Evolutionary conservation across 2,113 vertebrate species (phyloP).

Genomic region (Corvus cornix): DNA sequence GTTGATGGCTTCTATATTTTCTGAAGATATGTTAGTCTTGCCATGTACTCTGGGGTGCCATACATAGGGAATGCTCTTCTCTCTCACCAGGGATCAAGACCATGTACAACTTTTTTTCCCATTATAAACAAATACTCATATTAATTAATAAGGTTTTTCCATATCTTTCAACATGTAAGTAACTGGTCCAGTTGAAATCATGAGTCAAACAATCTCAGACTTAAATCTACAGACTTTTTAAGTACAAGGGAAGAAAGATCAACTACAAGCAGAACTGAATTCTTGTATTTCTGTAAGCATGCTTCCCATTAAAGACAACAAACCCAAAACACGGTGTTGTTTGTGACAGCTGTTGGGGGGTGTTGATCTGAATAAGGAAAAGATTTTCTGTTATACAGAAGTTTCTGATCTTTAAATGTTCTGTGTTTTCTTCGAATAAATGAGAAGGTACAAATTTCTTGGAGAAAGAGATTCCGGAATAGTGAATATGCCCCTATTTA

Average conservation of each 20-base stretch:
- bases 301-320: neutral
- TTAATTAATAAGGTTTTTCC: neutral
- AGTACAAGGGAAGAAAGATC: neutral
- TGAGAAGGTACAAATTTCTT: neutral
- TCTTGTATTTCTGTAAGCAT: neutral
- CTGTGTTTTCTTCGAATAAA: neutral
- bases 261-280: neutral
- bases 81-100: neutral
- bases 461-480: neutral
- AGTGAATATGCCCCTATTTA: neutral
- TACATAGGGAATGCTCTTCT: neutral
- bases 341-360: neutral
- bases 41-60: neutral
- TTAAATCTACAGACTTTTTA: neutral
- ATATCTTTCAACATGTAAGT: neutral
- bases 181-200: neutral
- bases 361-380: neutral
- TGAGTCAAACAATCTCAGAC: neutral
- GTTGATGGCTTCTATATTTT: neutral
- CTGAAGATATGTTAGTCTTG: neutral
- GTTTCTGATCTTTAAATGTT: neutral
- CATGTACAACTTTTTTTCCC: neutral
- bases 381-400: neutral
- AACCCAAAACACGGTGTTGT: accelerated
- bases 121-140: neutral